phyloP scores from a whole-genome alignment of 2,797 vertebrate species.

The Tarsius wallacei region DNA sequence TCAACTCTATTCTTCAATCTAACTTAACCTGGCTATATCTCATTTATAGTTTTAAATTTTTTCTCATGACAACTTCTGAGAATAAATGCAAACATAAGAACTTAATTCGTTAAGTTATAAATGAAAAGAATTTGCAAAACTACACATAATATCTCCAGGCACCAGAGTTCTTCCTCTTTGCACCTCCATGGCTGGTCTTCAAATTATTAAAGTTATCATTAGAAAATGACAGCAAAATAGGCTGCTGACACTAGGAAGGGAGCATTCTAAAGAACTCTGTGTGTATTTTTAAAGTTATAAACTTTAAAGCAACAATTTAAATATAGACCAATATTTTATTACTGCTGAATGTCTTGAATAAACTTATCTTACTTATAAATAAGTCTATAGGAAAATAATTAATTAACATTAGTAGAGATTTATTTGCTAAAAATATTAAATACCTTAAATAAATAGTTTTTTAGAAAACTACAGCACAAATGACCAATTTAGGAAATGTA shows the following conservation, averaged over 20 bases:
- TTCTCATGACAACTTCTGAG: constrained; percentile 24
- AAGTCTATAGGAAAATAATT: not conserved
- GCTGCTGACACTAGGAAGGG: too few relatives aligned
- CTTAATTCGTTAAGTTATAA: constrained; percentile 48
- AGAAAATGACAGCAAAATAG: too few relatives aligned
- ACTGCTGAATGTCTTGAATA: constrained; percentile 3
- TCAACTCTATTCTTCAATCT: constrained; percentile 17
- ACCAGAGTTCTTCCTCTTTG: too few relatives aligned
- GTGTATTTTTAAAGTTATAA: not conserved
- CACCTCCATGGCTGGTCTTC: too few relatives aligned
- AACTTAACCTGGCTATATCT: constrained; percentile 44
- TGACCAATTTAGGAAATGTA: constrained; percentile 58
- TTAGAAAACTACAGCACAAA: not conserved
- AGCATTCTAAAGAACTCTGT: too few relatives aligned
- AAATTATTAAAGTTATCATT: too few relatives aligned
- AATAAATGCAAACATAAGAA: constrained; percentile 40
- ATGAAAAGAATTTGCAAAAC: constrained; percentile 45
- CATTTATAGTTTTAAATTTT: not conserved
- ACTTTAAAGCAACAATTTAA: constrained; percentile 59
- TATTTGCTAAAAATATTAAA: constrained; percentile 21
- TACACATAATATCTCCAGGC: not conserved
- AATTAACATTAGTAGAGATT: constrained; percentile 17
- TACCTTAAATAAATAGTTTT: constrained; percentile 48
- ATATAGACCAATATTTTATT: constrained; percentile 48
- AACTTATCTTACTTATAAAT: constrained; percentile 58